These are phyloP conservation scores for Oeneis ivallda DNA, from an alignment of 2,888 invertebrate species.

Conservation along the genomic window DNA sequence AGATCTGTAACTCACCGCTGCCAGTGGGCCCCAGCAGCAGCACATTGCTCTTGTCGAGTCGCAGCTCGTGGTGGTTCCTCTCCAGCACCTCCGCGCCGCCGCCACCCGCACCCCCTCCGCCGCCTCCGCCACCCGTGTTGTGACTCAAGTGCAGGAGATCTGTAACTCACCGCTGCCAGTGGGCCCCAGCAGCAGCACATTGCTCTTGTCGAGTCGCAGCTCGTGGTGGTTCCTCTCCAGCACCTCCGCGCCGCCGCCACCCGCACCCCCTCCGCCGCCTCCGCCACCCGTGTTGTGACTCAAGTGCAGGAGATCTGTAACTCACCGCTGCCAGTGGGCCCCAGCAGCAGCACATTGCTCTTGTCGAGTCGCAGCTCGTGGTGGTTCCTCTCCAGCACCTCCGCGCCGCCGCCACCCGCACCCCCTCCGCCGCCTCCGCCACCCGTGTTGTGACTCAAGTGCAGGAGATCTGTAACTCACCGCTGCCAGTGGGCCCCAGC, in stretches of 20 bases:
- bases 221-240: conserved; percentile 91
- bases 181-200: conserved; percentile 97
- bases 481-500: conserved; percentile 98
- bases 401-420: conserved; percentile 82
- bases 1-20: conserved; percentile 88
- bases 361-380: conserved; percentile 95
- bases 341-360: conserved; percentile 96
- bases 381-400: conserved; percentile 90
- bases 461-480: conserved; percentile 76
- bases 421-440: too few relatives aligned
- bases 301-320: too few relatives aligned
- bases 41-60: conserved; percentile 98
- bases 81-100: conserved; percentile 91
- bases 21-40: conserved; percentile 98
- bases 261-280: background rate
- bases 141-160: too few relatives aligned
- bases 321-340: conserved; percentile 97
- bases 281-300: too few relatives aligned
- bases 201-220: conserved; percentile 95
- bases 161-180: conserved; percentile 93
- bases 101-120: conserved; percentile 15
- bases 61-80: conserved; percentile 89
- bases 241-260: conserved; percentile 86
- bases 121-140: too few relatives aligned
- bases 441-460: too few relatives aligned